Evolutionary conservation across 2,888 invertebrate species (phyloP).

Genomic region (Zaprionus lineosus): DNA sequence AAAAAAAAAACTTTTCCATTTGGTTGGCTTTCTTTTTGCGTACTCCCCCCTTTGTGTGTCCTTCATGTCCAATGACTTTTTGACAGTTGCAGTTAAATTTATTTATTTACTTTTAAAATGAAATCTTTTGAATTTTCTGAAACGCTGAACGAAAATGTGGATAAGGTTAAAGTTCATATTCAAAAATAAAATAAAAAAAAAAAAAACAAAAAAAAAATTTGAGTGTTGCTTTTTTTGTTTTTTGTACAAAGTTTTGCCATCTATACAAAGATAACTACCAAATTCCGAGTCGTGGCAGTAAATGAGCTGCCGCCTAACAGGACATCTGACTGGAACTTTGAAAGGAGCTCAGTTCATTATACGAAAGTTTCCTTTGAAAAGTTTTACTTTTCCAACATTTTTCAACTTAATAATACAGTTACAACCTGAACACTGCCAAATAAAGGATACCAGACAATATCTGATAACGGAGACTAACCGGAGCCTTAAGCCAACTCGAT

Average conservation of each 20-base stretch:
- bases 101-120: neutral
- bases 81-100: no score
- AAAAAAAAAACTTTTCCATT: no score
- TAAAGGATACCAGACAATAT: no score
- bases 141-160: neutral
- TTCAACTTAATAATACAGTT: no score
- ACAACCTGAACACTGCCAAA: no score
- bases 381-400: constrained; percentile 19
- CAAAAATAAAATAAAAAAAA: neutral
- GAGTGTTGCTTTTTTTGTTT: no score
- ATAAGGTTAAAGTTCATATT: neutral
- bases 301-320: constrained; percentile 19
- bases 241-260: neutral
- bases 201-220: neutral
- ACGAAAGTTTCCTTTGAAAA: constrained; percentile 17
- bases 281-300: neutral
- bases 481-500: no score
- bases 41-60: no score
- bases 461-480: no score
- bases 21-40: no score
- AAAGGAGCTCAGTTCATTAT: constrained; percentile 18
- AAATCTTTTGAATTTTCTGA: neutral
- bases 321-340: constrained; percentile 14
- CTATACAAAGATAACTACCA: neutral
- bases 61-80: no score